Conservation (phyloP, 2,888 invertebrate genomes). For the Pristionchus arcanus region DNA sequence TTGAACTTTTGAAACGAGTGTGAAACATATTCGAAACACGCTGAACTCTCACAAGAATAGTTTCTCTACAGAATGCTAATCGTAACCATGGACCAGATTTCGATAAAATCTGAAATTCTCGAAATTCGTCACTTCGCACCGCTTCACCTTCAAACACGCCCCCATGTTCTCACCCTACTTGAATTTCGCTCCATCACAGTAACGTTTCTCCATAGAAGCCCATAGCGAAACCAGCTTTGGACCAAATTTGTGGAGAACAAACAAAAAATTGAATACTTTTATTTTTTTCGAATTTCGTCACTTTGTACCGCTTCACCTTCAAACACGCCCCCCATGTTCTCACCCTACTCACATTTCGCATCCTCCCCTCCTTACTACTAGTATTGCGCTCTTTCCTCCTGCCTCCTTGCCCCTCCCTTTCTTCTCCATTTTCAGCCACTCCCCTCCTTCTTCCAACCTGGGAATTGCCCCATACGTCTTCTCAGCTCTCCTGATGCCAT, state of each 20-base stretch:
- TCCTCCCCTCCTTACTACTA: neutral
- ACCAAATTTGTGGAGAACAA: too few species aligned
- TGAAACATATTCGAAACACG: too few species aligned
- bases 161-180: neutral
- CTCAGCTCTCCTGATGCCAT: neutral
- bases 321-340: slow-evolving; percentile 10
- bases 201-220: too few species aligned
- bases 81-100: too few species aligned
- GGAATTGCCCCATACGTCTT: slow-evolving; percentile 35
- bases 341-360: neutral
- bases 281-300: neutral
- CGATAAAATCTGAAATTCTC: too few species aligned
- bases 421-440: slow-evolving; percentile 40
- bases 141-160: neutral
- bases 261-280: too few species aligned
- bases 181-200: neutral
- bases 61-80: too few species aligned
- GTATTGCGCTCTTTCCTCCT: slow-evolving; percentile 20
- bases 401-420: neutral
- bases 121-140: neutral
- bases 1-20: too few species aligned
- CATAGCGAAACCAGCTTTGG: too few species aligned
- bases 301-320: neutral
- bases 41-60: too few species aligned
- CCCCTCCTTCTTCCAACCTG: slow-evolving; percentile 3